Evolutionary conservation across 35 echinoderm and acorn worm species (phyloP), one percentile per base, ranked within the genome.

Genomic region (Anneissia japonica): DNA sequence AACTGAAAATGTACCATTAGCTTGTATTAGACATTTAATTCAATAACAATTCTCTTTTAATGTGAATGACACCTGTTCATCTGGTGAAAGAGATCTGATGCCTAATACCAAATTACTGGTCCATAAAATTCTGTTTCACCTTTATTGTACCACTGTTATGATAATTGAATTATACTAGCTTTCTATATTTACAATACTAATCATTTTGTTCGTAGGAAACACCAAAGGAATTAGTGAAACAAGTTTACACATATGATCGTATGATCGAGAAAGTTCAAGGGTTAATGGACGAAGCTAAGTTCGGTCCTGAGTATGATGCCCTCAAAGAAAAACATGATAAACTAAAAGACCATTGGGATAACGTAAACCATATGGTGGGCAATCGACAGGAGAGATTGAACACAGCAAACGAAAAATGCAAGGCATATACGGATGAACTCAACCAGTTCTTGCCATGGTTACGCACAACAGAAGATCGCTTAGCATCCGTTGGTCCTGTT

Each of bases 381-480:
- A 83, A 91, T 64, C 86, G 92, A 5, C 86, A 91, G 30, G 92
- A 94, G 30, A 77, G 92, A 83, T 87, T 99, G 0, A 30, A 79
- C 37, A 89, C 94, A 31, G 87, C 81, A 37, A 91, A 87, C 86
- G 89, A 80, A 14, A 91, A 89, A 72, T 92, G 92, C 80, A 93
- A 99, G 75, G 76, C 86, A 39, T 99, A 99, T 86, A 94, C 86
- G 0, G 96, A 99, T 46, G 96, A 99, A 39, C 85, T 88, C 37
- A 94, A 99, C 37, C 92, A 94, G 77, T 94, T 99, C 84, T 55
- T 94, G 74, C 96, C 96, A 6, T 99, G 96, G 96, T 56, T 99
- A 86, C 87, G 92, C 37, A 93, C 86, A 76, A 90, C 89, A 17
- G 96, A 99, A 86, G 96, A 99, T 51, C 82, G 89, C 35, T 37